phyloP scores from a whole-genome alignment of 1,140 invertebrate genomes.

The Drosophila pandora region DNA sequence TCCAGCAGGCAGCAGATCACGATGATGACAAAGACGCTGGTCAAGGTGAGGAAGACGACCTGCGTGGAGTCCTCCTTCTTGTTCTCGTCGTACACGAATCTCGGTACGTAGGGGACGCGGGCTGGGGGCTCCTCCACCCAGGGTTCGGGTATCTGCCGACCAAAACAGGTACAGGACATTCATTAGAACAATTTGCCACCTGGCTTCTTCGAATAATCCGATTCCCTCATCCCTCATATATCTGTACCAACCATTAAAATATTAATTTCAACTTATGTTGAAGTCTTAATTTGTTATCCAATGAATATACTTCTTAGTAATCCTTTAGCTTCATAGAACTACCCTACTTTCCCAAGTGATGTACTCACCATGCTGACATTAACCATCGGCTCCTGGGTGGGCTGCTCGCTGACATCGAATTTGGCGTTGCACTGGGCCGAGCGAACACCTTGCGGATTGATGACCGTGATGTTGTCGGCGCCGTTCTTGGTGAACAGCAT shows the following conservation, averaged over 20 bases:
- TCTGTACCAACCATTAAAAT: no score
- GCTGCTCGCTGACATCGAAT: constrained; percentile 88
- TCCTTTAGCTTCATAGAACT: no score
- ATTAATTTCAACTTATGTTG: no score
- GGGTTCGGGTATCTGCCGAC: constrained; percentile 86
- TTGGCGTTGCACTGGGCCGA: constrained; percentile 91
- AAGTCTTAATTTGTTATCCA: no score
- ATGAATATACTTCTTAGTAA: no score
- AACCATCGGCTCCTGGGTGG: constrained; percentile 86
- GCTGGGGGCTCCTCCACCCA: constrained; percentile 93
- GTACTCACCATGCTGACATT: constrained; percentile 88
- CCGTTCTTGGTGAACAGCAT: constrained; percentile 93
- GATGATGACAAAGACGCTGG: constrained; percentile 88
- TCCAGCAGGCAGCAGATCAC: constrained; percentile 87
- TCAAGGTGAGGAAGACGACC: constrained; percentile 89
- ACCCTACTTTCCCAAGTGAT: background rate
- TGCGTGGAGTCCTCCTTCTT: constrained; percentile 91
- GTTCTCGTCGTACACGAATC: constrained; percentile 87
- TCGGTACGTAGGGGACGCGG: constrained; percentile 89
- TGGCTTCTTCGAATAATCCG: constrained; percentile 33
- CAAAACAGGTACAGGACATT: constrained; percentile 41
- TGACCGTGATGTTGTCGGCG: constrained; percentile 91
- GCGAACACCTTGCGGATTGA: constrained; percentile 92
- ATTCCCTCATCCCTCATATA: background rate
- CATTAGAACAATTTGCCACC: constrained; percentile 66